These are phyloP conservation scores for Onychorhynchus coronatus DNA, from an alignment of 2,113 vertebrate genomes.

Conservation along the genomic window DNA sequence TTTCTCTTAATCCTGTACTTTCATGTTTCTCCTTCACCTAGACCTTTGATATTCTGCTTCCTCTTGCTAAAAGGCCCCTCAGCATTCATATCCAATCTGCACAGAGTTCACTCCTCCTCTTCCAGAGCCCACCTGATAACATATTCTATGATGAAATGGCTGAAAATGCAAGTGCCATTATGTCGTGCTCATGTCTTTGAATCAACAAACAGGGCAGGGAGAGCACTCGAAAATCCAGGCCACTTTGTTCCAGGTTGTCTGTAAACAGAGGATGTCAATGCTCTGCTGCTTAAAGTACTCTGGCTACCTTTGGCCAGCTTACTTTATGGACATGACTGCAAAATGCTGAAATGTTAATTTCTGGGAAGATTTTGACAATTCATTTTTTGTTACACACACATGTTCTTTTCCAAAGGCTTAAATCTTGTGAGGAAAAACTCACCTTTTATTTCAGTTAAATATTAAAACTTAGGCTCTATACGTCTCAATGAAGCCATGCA, in stretches of 20 bases:
- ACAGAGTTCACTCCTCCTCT: neutral
- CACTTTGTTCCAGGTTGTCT: neutral
- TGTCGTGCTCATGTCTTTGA: neutral
- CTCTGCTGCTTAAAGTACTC: neutral
- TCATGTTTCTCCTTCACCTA: neutral
- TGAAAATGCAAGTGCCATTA: neutral
- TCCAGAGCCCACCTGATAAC: neutral
- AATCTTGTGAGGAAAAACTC: neutral
- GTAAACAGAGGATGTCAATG: neutral
- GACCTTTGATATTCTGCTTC: neutral
- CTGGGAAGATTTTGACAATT: neutral
- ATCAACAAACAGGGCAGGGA: neutral
- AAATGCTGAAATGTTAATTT: neutral
- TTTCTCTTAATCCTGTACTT: neutral
- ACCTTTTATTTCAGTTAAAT: neutral
- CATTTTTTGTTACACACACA: rapidly evolving
- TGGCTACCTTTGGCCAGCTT: neutral
- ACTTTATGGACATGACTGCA: neutral
- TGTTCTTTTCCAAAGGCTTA: neutral
- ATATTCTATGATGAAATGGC: neutral
- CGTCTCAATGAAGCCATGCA: rapidly evolving
- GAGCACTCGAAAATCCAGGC: neutral
- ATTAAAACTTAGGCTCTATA: neutral
- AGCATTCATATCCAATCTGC: neutral
- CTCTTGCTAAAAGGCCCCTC: neutral